Evolutionary conservation across 37 sponge, comb jelly and placozoan species (phyloP), one percentile per base, ranked within the genome.

Genomic region (Geodia barretti): DNA sequence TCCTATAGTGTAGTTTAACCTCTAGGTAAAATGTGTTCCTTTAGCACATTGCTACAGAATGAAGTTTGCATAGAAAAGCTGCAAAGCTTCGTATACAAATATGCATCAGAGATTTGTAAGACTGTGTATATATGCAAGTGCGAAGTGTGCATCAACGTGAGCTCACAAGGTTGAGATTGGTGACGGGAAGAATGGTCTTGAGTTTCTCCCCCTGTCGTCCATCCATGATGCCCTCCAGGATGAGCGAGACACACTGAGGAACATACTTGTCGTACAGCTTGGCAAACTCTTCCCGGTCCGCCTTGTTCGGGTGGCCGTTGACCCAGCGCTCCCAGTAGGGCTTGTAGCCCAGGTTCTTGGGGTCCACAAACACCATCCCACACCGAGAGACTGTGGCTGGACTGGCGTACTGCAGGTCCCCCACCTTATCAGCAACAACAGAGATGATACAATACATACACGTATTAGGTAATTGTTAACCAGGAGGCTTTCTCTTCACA

Each of bases 301-400:
- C 78, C 67, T 91, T 92, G 32, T 39, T 80, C 61, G 90, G 78
- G 5, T 92, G 35, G 25, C 32, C 70, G 42, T 80, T 87, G 39
- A 93, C 79, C 96, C 97, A 98, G 38, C 83, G 76, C 75, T 89
- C 83, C 99, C 99, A 98, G 86, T 84, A 98, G 17, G 97, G 99
- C 47, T 78, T 75, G 75, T 98, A 98, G 73, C 94, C 92, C 24
- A 98, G 83, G 79, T 98, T 93, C 93, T 98, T 98, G 20, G 99
- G 99, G 73, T 98, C 99, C 39, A 98, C 99, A 78, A 86, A 98
- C 81, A 98, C 99, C 99, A 98, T 98, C 72, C 99, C 99, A 90
- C 99, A 98, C 1, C 99, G 89, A 30, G 99, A 98, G 41, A 98
- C 97, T 60, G 99, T 98, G 39, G 99, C 96, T 36, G 99, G 99